These are phyloP conservation scores for Cotesia glomerata DNA, from an alignment of 1,140 invertebrate genomes.

Conservation along the genomic window DNA sequence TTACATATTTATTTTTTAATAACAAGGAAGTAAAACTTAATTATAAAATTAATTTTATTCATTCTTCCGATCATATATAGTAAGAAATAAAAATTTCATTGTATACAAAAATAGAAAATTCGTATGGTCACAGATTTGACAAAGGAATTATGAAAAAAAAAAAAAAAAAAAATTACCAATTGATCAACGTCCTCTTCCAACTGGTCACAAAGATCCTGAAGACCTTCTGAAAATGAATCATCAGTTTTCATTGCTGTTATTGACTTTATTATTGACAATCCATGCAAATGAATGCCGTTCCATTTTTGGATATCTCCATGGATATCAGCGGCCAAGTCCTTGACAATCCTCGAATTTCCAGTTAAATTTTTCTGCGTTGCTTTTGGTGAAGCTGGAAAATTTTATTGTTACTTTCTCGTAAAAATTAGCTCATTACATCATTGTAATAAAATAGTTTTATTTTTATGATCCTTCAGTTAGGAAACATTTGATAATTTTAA, in stretches of 20 bases:
- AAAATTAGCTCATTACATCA: no score
- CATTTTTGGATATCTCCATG: slow-evolving; percentile 50
- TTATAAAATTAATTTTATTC: not conserved
- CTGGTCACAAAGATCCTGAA: slow-evolving; percentile 44
- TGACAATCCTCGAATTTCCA: slow-evolving; percentile 44
- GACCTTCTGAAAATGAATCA: slow-evolving; percentile 34
- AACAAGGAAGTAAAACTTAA: not conserved
- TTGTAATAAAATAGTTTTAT: no score
- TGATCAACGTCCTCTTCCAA: slow-evolving; percentile 43
- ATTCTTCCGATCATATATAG: no score
- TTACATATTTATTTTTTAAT: slow-evolving; percentile 1
- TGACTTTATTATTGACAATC: slow-evolving; percentile 41
- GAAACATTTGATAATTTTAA: no score
- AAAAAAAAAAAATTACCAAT: slow-evolving; percentile 38
- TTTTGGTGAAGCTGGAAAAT: slow-evolving; percentile 39
- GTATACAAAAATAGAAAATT: not conserved
- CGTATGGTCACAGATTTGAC: not conserved
- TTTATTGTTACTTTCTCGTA: no score
- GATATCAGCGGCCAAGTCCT: slow-evolving; percentile 48
- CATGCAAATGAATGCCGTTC: slow-evolving; percentile 46
- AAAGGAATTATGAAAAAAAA: not conserved
- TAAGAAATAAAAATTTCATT: not conserved
- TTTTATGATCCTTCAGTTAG: no score
- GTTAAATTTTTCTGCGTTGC: slow-evolving; percentile 47
- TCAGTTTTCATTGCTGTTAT: slow-evolving; percentile 42